Conservation (phyloP, 2,888 invertebrate species). For the Cloeon dipterum region DNA sequence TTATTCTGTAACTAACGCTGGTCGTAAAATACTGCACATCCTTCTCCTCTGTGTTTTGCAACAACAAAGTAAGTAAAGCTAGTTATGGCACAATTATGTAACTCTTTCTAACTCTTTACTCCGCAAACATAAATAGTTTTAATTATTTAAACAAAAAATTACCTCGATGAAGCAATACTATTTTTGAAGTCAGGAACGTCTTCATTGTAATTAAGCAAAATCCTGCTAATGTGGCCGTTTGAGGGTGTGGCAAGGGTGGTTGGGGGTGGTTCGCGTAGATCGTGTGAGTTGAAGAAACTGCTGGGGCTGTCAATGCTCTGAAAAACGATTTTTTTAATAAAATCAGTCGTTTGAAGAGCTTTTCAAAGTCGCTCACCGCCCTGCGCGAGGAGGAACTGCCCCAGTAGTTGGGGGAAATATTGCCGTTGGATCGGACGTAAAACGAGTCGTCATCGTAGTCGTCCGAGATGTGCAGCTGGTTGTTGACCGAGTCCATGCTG, state of each 20-base stretch:
- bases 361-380: neutral
- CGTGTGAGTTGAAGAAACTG: neutral
- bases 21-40: no score
- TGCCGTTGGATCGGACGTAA: neutral
- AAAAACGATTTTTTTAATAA: neutral
- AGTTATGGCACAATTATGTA: no score
- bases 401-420: neutral
- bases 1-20: no score
- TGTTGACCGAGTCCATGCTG: conserved; percentile 69
- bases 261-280: neutral
- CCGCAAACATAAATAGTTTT: no score
- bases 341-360: no score
- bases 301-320: neutral
- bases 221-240: neutral
- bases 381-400: neutral
- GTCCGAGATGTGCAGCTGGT: conserved; percentile 32
- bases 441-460: conserved; percentile 1
- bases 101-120: no score
- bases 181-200: neutral
- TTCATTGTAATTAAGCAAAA: neutral
- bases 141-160: neutral
- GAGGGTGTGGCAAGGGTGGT: neutral
- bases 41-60: no score
- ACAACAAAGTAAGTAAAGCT: no score
- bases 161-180: neutral